Percentiles rank a stretch among this genome's conserved stretches.
These are phyloP conservation scores for Chaetophractus vellerosus DNA, from an alignment of 2,797 vertebrate genomes.

Conservation along the genomic window DNA sequence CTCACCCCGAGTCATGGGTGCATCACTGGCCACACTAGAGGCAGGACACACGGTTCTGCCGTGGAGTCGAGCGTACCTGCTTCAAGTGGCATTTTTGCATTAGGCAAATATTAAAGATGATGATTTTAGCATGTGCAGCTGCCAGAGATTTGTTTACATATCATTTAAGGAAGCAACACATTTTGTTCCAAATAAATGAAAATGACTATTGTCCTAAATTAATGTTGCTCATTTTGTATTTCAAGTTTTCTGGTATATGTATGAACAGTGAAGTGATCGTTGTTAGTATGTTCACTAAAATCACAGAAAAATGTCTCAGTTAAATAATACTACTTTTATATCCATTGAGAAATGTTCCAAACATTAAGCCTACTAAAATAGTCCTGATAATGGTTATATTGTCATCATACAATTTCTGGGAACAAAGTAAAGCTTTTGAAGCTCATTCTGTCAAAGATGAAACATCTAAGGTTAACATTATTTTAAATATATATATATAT, in stretches of 20 bases:
- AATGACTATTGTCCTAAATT: not conserved
- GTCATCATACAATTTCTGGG: not conserved
- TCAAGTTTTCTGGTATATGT: not conserved
- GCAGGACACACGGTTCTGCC: not conserved
- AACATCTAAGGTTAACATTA: not conserved
- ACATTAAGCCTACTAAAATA: not conserved
- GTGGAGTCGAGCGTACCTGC: not conserved
- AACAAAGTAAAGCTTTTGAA: not conserved
- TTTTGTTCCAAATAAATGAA: constrained; percentile 57
- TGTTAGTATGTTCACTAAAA: not conserved
- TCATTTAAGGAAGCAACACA: not conserved
- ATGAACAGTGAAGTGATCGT: not conserved
- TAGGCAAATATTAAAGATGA: not conserved
- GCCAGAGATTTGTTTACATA: not conserved
- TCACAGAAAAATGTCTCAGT: not conserved
- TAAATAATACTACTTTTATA: not conserved
- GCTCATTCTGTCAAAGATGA: not conserved
- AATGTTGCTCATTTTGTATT: constrained; percentile 13
- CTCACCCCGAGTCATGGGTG: not conserved
- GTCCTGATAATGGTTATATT: not conserved
- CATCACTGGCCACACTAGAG: not conserved
- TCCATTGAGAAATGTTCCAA: constrained; percentile 36
- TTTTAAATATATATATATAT: not conserved
- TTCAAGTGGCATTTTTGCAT: constrained; percentile 3
- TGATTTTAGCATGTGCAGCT: not conserved